phyloP scores from a whole-genome alignment of 2,888 invertebrate genomes.

The Lepidocyrtinus sp. region DNA sequence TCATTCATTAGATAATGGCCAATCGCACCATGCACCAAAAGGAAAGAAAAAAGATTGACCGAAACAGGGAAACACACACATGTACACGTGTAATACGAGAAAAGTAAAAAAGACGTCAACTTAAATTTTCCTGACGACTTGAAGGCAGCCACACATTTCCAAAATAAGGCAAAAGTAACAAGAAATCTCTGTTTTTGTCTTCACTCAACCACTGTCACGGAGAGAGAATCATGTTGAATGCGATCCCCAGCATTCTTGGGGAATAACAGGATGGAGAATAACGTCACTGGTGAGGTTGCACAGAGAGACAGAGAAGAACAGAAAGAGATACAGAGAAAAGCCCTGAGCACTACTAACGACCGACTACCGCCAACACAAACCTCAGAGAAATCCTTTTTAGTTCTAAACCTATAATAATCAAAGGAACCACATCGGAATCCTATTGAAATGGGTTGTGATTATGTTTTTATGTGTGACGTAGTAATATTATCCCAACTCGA shows the following conservation, averaged over 20 bases:
- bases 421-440: slow-evolving; percentile 37
- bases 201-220: background rate
- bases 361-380: slow-evolving; percentile 11
- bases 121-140: background rate
- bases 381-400: slow-evolving; percentile 23
- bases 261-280: slow-evolving; percentile 36
- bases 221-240: background rate
- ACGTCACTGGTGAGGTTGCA: slow-evolving; percentile 30
- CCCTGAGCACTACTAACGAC: too few species aligned
- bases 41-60: too few species aligned
- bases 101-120: too few species aligned
- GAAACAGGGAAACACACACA: too few species aligned
- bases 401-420: background rate
- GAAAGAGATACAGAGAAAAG: too few species aligned
- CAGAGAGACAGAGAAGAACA: too few species aligned
- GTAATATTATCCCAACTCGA: too few species aligned
- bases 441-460: background rate
- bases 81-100: too few species aligned
- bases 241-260: background rate
- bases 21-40: too few species aligned
- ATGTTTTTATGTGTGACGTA: background rate
- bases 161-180: slow-evolving; percentile 12
- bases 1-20: too few species aligned
- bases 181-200: slow-evolving; percentile 1
- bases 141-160: background rate